Percentiles rank a stretch among this genome's conserved stretches.
These are phyloP conservation scores for Theocolax elegans DNA, from an alignment of 1,140 invertebrate species.

Conservation along the genomic window DNA sequence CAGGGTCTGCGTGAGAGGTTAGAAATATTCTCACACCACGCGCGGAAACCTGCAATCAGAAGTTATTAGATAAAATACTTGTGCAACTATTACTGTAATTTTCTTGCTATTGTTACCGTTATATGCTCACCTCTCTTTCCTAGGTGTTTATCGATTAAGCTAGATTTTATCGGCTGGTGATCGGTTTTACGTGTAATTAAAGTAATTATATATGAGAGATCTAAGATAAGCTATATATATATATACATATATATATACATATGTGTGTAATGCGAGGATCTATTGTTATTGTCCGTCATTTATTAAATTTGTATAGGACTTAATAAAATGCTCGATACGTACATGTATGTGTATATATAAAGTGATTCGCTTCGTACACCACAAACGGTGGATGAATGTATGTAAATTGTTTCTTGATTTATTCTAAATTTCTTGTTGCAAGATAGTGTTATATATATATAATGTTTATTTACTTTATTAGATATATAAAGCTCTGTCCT, in stretches of 20 bases:
- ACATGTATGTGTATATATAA: too few species aligned
- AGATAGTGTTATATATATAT: too few species aligned
- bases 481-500: too few species aligned
- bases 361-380: too few species aligned
- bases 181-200: slow-evolving; percentile 35
- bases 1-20: neutral
- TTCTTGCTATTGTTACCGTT: slow-evolving; percentile 39
- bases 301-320: neutral
- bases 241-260: too few species aligned
- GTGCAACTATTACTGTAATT: slow-evolving; percentile 20
- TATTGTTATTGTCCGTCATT: slow-evolving; percentile 12
- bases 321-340: slow-evolving; percentile 8
- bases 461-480: too few species aligned
- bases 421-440: too few species aligned
- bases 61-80: neutral
- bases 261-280: neutral
- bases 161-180: slow-evolving; percentile 14
- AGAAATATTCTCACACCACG: slow-evolving; percentile 18
- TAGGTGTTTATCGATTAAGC: neutral
- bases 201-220: slow-evolving; percentile 13
- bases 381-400: too few species aligned
- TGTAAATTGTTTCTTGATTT: too few species aligned
- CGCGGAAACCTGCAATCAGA: slow-evolving; percentile 21
- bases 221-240: neutral
- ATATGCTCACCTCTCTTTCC: neutral